Percentiles rank a stretch among this genome's conserved stretches.
Conservation (phyloP, 1,140 invertebrate genomes). For the Brevipalpus yothersi region DNA sequence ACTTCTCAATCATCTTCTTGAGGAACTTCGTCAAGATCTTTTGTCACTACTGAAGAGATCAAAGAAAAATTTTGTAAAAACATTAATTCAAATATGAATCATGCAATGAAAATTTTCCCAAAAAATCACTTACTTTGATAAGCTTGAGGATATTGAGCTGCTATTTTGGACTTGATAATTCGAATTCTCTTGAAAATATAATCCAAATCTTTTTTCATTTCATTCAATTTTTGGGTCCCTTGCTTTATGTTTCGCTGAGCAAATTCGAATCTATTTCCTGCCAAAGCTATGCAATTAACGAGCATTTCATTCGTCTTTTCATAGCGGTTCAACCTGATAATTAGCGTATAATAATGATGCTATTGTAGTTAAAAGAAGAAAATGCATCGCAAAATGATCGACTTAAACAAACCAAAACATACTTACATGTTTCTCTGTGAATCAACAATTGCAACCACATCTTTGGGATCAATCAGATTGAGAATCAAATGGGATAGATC, state of each 20-base stretch:
- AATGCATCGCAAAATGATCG: not conserved
- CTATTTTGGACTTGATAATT: not conserved
- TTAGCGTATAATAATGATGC: not conserved
- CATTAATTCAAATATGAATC: no score
- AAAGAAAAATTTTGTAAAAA: no score
- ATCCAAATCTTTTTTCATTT: conserved; percentile 36
- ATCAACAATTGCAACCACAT: not conserved
- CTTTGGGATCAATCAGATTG: not conserved
- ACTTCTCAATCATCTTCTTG: no score
- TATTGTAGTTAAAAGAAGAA: not conserved
- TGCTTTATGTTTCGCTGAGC: conserved; percentile 64
- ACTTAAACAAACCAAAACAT: not conserved
- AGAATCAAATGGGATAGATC: not conserved
- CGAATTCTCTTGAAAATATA: conserved; percentile 20
- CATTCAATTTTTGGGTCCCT: conserved; percentile 46
- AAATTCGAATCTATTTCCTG: conserved; percentile 46
- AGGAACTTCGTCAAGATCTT: no score
- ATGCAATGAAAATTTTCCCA: not conserved
- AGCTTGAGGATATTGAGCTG: not conserved
- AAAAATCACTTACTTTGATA: not conserved
- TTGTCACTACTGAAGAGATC: no score
- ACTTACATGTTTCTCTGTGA: not conserved
- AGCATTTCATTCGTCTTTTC: conserved; percentile 96
- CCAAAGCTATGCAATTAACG: conserved; percentile 72
- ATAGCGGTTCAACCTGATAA: conserved; percentile 62